phyloP scores from a whole-genome alignment of 1,140 invertebrate genomes.

The Heliothis virescens region DNA sequence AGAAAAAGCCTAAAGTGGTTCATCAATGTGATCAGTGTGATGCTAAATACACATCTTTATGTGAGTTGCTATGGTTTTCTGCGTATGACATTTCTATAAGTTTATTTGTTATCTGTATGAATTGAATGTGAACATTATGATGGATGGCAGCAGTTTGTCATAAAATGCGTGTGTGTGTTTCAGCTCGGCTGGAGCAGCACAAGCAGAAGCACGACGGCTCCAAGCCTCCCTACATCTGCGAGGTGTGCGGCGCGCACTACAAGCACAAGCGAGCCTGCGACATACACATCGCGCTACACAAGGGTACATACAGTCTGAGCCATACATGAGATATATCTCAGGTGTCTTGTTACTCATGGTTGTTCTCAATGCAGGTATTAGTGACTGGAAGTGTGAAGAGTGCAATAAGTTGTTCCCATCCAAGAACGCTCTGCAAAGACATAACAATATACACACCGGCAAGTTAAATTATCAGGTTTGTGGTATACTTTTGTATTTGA shows the following conservation, averaged over 20 bases:
- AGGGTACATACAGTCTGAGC: slow-evolving; percentile 73
- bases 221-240: slow-evolving; percentile 84
- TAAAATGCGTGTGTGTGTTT: slow-evolving; percentile 36
- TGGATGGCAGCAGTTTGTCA: no score
- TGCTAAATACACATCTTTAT: slow-evolving; percentile 74
- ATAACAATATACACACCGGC: slow-evolving; percentile 90
- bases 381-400: slow-evolving; percentile 90
- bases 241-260: slow-evolving; percentile 89
- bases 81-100: not conserved
- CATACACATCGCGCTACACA: slow-evolving; percentile 89
- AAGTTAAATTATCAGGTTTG: slow-evolving; percentile 88
- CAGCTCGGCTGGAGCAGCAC: slow-evolving; percentile 81
- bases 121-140: no score
- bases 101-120: no score
- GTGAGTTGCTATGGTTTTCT: slow-evolving; percentile 55
- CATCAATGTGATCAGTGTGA: slow-evolving; percentile 78
- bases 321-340: not conserved
- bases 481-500: not conserved
- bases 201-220: slow-evolving; percentile 79
- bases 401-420: slow-evolving; percentile 93
- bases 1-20: slow-evolving; percentile 66
- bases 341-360: not conserved
- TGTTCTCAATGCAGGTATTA: slow-evolving; percentile 83
- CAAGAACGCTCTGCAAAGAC: slow-evolving; percentile 89
- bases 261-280: slow-evolving; percentile 89